These are phyloP conservation scores for Dione juno DNA, from an alignment of 2,888 invertebrate genomes.

Conservation along the genomic window DNA sequence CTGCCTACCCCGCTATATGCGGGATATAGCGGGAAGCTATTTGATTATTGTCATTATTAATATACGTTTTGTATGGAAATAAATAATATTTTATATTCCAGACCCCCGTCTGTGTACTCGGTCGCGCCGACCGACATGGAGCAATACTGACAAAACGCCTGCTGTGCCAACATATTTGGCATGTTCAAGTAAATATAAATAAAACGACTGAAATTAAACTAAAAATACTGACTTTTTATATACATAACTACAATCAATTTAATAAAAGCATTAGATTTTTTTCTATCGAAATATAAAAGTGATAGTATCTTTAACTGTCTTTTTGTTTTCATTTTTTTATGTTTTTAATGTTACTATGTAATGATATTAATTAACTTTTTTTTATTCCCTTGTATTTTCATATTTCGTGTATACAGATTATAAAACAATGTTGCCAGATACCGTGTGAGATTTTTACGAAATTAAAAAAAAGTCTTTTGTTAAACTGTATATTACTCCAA, in stretches of 20 bases:
- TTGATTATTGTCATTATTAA: not conserved
- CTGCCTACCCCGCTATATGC: not conserved
- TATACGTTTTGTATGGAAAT: not conserved
- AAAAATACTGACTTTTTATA: conserved; percentile 57
- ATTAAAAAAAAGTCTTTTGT: conserved; percentile 29
- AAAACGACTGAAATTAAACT: conserved; percentile 59
- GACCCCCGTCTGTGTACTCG: conserved; percentile 77
- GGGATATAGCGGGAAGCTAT: not conserved
- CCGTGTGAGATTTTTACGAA: conserved; percentile 41
- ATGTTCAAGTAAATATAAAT: conserved; percentile 44
- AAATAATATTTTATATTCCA: conserved; percentile 50
- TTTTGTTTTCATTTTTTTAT: not conserved
- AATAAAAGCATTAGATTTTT: not conserved
- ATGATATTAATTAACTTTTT: not conserved
- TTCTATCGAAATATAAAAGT: not conserved
- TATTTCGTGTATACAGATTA: not conserved
- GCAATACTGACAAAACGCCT: conserved; percentile 72
- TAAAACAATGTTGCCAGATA: conserved; percentile 35
- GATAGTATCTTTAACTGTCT: not conserved
- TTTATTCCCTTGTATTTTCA: not conserved
- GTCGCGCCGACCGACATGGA: conserved; percentile 73
- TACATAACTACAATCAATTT: not conserved
- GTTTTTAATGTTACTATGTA: conserved; percentile 13
- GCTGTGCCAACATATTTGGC: conserved; percentile 64
- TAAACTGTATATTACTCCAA: conserved; percentile 8